Evolutionary conservation across 1,140 invertebrate species (phyloP), one percentile per base, ranked within the genome.

Genomic region (Delia radicum): DNA sequence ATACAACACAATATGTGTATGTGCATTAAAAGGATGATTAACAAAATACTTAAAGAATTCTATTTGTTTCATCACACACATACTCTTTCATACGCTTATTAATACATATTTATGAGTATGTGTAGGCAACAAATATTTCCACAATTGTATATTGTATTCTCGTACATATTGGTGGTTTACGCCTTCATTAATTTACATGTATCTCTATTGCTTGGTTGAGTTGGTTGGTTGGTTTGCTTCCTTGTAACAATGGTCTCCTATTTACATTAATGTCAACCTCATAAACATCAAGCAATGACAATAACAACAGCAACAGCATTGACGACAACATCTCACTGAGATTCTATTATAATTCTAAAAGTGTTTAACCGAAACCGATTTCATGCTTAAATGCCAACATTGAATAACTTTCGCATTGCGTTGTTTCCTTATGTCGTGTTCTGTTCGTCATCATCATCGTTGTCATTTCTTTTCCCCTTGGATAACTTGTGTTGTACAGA

Each of bases 241-340:
- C 37, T 42, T 42, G 37, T 42, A 42, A 42, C 37, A 42, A 42
- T 42, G 37, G 37, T 42, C 37, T 42, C 37, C 48, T 55, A 55
- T 55, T 55, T 55, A 55, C 48, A 55, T 55, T 55, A 55, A 55
- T 55, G 48, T 55, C 48, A 55, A 55, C 48, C 48, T 55, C 48
- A 55, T 55, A 55, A 55, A 55, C 48, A 55, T 55, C 48, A 55
- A 55, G 24, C 48, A 55, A 55, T 55, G 48, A 55, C 48, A 55
- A 55, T n/a, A 55, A 10, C 48, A 55, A 2, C 48, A 55, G 21
- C 21, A 55, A 6, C 18, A 42, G n/a, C 37, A 42, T 15, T 3
- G 3, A 42, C 48, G 21, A 55, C 48, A 55, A 55, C 18, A 21
- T 55, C 18, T 21, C 48, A 55, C n/a, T 55, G 48, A 21, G 48